phyloP scores from a whole-genome alignment of 2,113 vertebrate species.

The Apaloderma vittatum region DNA sequence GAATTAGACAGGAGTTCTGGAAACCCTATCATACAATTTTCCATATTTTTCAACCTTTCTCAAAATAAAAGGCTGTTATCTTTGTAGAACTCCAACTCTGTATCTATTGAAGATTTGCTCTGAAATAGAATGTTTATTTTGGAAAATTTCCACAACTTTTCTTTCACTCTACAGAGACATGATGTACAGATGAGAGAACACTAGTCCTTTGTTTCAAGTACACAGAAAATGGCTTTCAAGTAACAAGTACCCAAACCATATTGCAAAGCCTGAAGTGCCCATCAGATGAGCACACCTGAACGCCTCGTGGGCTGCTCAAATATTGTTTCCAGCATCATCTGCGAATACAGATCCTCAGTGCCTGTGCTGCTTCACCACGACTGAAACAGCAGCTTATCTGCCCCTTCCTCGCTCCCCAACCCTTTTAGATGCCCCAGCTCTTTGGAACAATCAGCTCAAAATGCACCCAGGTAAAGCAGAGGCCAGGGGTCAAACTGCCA shows the following conservation, averaged over 20 bases:
- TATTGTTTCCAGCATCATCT: not conserved
- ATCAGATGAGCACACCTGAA: not conserved
- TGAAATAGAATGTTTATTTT: not conserved
- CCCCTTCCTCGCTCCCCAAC: not conserved
- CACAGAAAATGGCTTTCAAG: not conserved
- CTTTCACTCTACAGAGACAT: not conserved
- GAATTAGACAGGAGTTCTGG: not conserved
- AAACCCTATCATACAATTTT: not conserved
- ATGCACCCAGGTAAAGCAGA: not conserved
- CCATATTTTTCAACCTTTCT: not conserved
- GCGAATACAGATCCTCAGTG: not conserved
- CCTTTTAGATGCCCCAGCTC: not conserved
- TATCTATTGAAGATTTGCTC: not conserved
- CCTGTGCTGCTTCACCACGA: not conserved
- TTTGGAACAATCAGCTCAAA: not conserved
- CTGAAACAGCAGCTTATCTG: not conserved
- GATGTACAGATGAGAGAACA: fast-evolving
- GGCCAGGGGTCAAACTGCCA: not conserved
- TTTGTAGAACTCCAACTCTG: not conserved
- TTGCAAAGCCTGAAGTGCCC: not conserved
- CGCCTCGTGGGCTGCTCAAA: not conserved
- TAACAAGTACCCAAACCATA: not conserved
- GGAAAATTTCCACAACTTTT: not conserved
- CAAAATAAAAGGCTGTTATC: not conserved
- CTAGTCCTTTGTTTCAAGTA: not conserved